Evolutionary conservation across 2,888 invertebrate species (phyloP), one percentile per base, ranked within the genome.

Genomic region (Andricus curvator): DNA sequence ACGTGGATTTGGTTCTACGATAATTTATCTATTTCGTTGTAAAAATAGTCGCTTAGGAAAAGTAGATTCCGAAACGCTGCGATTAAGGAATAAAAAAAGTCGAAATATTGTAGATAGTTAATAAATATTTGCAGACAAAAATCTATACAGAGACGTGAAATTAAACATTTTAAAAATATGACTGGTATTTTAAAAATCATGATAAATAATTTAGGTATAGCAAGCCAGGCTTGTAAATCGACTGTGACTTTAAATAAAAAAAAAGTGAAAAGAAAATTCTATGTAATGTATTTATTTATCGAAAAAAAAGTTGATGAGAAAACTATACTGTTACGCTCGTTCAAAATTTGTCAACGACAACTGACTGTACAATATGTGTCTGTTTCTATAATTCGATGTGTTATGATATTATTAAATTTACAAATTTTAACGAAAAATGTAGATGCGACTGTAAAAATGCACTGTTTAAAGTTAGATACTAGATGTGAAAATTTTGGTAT

Each of bases 401-500:
- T 67, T 67, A 25, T 67, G 37, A 37, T 67, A 25, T 67, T 67
- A 67, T 41, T 67, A 37, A 67, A 67, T 67, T 67, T 37, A n/a
- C n/a, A 22, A 20, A 60, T 60, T 60, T 67, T 67, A 67, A 37
- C 41, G 25, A 13, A 67, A 22, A 22, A 17, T 29, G 25, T 20
- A 66, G 20, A 66, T n/a, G 20, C n/a, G 74, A 48, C 29, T 48
- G 9, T 48, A 37, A 37, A 37, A 37, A 37, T 37, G 0, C 37
- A 37, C 37, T 37, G 37, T 37, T 37, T 37, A 0, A 37, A 37
- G 9, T 37, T 37, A 37, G 37, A 37, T 8, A 13, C 25, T 13
- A 5, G 25, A 1, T 25, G 15, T 25, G 13, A 25, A 60, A 22
- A 60, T 22, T n/a, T 33, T 33, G 33, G 33, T 33, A 33, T 5